These are phyloP conservation scores for Otolemur crassicaudatus DNA, from an alignment of 2,797 vertebrate species.

Conservation along the genomic window DNA sequence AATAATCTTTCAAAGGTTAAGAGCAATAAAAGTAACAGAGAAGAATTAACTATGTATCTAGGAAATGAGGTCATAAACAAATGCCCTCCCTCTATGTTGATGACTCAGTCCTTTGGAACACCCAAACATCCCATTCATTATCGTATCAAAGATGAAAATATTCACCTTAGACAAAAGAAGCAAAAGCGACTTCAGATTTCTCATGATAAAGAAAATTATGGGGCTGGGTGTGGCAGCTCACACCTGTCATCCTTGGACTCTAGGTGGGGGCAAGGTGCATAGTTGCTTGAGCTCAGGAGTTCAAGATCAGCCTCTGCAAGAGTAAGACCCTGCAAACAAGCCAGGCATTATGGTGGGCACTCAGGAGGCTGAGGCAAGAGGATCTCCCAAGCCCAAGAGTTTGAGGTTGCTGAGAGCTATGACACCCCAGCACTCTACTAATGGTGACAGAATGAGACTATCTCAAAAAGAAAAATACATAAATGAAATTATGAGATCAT, in stretches of 20 bases:
- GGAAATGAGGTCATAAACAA: neutral
- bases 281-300: no score
- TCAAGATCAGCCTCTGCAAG: no score
- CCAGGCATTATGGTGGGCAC: no score
- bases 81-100: neutral
- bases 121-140: neutral
- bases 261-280: no score
- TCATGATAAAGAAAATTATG: neutral
- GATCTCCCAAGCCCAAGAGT: no score
- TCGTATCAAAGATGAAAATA: neutral
- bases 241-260: no score
- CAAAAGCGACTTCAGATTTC: neutral
- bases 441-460: no score
- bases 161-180: neutral
- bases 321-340: no score
- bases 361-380: no score
- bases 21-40: neutral
- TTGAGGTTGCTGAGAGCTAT: no score
- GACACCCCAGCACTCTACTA: no score
- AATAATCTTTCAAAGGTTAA: neutral
- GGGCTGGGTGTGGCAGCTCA: no score
- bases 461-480: neutral
- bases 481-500: constrained; percentile 3
- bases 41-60: neutral
- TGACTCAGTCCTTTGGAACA: neutral